phyloP scores from a whole-genome alignment of 1,140 invertebrate species.

The Aphis craccivora region DNA sequence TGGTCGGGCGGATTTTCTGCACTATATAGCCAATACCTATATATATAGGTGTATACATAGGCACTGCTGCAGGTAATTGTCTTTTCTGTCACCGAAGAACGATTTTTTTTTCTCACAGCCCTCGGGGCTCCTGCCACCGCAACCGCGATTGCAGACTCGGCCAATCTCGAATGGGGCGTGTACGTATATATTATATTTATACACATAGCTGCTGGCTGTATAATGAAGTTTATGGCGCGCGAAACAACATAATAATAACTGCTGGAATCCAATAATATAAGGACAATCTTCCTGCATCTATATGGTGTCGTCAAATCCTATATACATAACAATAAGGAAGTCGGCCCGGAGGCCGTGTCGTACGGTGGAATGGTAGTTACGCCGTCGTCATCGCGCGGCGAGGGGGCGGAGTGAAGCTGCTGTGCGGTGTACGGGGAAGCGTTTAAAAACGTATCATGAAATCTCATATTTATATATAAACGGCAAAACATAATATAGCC shows the following conservation, averaged over 20 bases:
- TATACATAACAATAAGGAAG: slow-evolving; percentile 58
- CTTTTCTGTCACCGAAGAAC: not conserved
- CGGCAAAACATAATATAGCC: not conserved
- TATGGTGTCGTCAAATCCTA: slow-evolving; percentile 26
- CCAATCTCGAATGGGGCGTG: too few relatives aligned
- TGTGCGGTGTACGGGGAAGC: not conserved
- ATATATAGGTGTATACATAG: not conserved
- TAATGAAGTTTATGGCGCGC: slow-evolving; percentile 16
- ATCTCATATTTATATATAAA: not conserved
- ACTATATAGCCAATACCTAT: not conserved
- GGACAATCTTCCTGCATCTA: not conserved
- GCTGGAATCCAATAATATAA: slow-evolving; percentile 50
- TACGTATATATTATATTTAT: not conserved
- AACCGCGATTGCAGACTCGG: not conserved
- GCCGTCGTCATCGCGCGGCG: too few relatives aligned
- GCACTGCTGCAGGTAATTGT: slow-evolving; percentile 3
- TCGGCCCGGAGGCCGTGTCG: slow-evolving; percentile 37
- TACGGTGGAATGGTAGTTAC: not conserved
- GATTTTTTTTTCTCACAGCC: not conserved
- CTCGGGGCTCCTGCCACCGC: not conserved
- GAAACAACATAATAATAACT: slow-evolving; percentile 42
- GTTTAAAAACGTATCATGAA: slow-evolving; percentile 50
- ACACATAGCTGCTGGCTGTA: not conserved
- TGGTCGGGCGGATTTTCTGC: not conserved
- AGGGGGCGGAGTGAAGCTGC: not conserved